Base-by-base conservation (phyloP, 2,888 invertebrate genomes). In the Oxyteleia sp. region DNA sequence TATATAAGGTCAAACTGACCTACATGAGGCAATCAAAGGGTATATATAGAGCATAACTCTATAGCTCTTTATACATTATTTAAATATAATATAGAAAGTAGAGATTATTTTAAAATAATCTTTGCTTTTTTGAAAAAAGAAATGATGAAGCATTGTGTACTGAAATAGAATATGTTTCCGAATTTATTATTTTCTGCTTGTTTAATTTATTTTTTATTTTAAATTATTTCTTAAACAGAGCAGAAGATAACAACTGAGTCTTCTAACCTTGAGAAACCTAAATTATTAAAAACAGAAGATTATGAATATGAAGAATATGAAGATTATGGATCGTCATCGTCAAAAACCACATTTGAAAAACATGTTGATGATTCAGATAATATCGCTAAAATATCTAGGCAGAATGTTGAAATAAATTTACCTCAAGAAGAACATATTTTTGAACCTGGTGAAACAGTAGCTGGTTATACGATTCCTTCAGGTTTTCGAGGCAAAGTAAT, bases 401-500 rank as follows among this genome's bases (percentile, higher is more conserved):
- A 26, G 15, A 55, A 13, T 45, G 32, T 29, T 41, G 16, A 69
- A 7, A 94, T 94, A 11, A 63, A 29, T 18, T 10, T 47, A 13
- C 23, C 20, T 47, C 41, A 26, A 13, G 94, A 95, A 86, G 95
- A 94, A 55, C 95, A 94, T 89, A 92, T 95, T 20, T 94, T 96
- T 78, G 95, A 95, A 89, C 95, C 96, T 0, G 96, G 96, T 11
- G 94, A 96, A 88, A 92, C 94, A 74, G 91, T 97, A 86, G 95
- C 96, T 61, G 95, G 97, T 71, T 95, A 96, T 92, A 94, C 95
- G 86, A 94, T 97, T 92, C 95, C 97, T 75, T 90, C 95, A 26
- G 95, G 97, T 79, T 95, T 96, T 66, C 94, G 96, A 61, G 96
- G 96, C 55, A 95, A 95, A 68, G 95, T 96, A 53, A 93, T 93